phyloP scores from a whole-genome alignment of 2,113 vertebrate genomes.

The Danionella cerebrum region DNA sequence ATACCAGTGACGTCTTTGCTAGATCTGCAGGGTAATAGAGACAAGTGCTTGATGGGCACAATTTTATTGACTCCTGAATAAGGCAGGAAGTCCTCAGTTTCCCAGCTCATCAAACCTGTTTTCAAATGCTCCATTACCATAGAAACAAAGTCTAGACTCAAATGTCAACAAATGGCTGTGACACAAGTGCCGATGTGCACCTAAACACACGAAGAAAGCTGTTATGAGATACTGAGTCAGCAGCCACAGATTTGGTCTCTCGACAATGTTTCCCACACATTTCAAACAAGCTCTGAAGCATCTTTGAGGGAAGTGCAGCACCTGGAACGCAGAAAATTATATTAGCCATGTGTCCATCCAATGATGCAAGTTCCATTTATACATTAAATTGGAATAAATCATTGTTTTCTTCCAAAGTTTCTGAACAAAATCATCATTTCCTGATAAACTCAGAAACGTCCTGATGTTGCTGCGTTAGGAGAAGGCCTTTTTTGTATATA shows the following conservation, averaged over 20 bases:
- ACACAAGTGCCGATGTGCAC: background rate
- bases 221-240: background rate
- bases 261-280: background rate
- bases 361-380: too few relatives aligned
- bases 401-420: too few relatives aligned
- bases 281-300: background rate
- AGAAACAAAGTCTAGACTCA: slow-evolving; percentile 46
- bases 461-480: too few relatives aligned
- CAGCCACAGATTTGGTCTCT: too few relatives aligned
- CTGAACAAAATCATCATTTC: too few relatives aligned
- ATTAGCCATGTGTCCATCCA: too few relatives aligned
- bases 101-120: background rate
- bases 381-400: too few relatives aligned
- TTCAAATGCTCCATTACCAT: slow-evolving; percentile 35
- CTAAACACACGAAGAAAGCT: background rate
- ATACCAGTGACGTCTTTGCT: slow-evolving; percentile 6
- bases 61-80: background rate
- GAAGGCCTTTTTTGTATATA: too few relatives aligned
- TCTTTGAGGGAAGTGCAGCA: too few relatives aligned
- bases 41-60: slow-evolving; percentile 13
- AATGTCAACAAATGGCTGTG: slow-evolving; percentile 50
- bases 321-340: too few relatives aligned
- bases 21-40: slow-evolving; percentile 26
- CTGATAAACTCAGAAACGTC: too few relatives aligned
- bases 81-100: slow-evolving; percentile 3